Evolutionary conservation across 2,797 vertebrate species (phyloP).

Genomic region (Tiaroga cobitis): DNA sequence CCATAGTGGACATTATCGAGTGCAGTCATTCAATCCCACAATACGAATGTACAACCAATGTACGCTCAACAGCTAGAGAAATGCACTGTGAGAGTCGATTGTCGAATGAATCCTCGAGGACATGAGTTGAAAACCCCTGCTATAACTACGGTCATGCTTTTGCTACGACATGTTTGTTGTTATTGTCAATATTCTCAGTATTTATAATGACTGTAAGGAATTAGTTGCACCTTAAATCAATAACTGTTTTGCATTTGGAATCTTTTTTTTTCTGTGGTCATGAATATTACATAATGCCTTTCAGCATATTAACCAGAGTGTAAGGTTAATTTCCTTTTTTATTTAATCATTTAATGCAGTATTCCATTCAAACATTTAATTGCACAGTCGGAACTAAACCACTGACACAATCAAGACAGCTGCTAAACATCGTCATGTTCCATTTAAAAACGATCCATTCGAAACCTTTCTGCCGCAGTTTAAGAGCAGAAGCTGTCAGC

Average conservation of each 20-base stretch:
- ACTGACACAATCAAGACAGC: conserved; percentile 2
- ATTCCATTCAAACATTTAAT: conserved; percentile 30
- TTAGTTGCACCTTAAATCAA: neutral
- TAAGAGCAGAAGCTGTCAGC: conserved; percentile 1
- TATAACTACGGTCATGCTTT: neutral
- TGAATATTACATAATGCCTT: conserved; percentile 10
- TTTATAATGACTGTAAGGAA: neutral
- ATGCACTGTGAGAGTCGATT: neutral
- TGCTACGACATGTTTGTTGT: neutral
- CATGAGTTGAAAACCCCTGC: neutral
- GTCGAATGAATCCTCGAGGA: neutral
- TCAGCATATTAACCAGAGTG: neutral
- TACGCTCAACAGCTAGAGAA: neutral
- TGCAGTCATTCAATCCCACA: neutral
- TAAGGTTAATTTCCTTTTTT: conserved; percentile 5
- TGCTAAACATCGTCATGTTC: neutral
- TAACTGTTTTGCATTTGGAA: neutral
- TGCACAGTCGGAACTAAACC: conserved; percentile 25
- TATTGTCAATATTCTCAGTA: neutral
- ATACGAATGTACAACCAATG: neutral
- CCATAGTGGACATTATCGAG: neutral
- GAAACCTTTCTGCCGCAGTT: neutral
- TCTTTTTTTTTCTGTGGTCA: neutral
- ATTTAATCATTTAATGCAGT: conserved; percentile 11
- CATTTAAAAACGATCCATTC: neutral